These are phyloP conservation scores for Arrhopalites spinosus DNA, from an alignment of 2,888 invertebrate genomes.

Conservation along the genomic window DNA sequence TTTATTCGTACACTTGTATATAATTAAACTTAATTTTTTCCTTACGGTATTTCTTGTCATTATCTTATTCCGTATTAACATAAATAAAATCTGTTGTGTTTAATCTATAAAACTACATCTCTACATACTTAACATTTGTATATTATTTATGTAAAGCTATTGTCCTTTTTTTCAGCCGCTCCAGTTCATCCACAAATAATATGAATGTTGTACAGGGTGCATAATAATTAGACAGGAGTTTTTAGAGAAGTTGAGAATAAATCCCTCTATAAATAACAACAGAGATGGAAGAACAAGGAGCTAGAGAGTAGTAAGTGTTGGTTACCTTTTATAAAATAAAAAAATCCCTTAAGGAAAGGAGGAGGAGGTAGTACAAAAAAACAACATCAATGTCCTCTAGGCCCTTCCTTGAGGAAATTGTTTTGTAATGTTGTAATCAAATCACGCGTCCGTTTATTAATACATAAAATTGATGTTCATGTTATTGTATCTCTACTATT, in stretches of 20 bases:
- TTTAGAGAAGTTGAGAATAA: too few relatives aligned
- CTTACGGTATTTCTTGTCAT: slow-evolving; percentile 6
- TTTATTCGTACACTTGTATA: background rate
- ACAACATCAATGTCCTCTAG: background rate
- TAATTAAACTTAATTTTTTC: background rate
- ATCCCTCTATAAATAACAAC: too few relatives aligned
- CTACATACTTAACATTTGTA: too few relatives aligned
- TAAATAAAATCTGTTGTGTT: background rate
- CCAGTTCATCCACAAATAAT: too few relatives aligned
- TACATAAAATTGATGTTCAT: slow-evolving; percentile 24
- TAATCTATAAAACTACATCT: background rate
- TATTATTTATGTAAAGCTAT: too few relatives aligned
- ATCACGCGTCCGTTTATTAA: slow-evolving; percentile 27
- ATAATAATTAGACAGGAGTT: too few relatives aligned
- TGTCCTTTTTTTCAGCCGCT: too few relatives aligned
- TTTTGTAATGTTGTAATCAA: slow-evolving; percentile 27
- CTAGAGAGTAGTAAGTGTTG: too few relatives aligned
- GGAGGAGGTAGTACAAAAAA: background rate
- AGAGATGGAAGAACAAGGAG: too few relatives aligned
- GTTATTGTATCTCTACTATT: background rate
- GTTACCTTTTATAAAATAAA: too few relatives aligned
- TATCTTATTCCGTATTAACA: slow-evolving; percentile 13
- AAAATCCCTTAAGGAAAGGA: background rate
- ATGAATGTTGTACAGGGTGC: too few relatives aligned
- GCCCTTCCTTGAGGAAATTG: background rate